phyloP scores from a whole-genome alignment of 2,888 invertebrate genomes.

The Halictus quadricinctus region DNA sequence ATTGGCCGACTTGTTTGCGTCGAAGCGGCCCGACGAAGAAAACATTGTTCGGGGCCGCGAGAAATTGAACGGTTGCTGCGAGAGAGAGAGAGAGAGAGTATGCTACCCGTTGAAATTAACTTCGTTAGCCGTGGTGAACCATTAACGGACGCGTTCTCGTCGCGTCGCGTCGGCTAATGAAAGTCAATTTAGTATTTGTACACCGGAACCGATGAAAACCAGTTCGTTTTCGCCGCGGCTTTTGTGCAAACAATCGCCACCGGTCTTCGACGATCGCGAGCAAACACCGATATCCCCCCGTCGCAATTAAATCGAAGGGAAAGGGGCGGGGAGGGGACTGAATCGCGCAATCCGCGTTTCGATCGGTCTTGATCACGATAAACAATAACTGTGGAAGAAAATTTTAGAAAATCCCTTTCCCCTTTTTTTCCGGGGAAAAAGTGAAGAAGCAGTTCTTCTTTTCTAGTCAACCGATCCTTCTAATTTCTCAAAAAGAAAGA shows the following conservation, averaged over 20 bases:
- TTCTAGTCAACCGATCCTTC: too few species aligned
- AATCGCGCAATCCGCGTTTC: too few species aligned
- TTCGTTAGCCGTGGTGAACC: slow-evolving; percentile 23
- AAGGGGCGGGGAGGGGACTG: neutral
- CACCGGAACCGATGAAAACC: neutral
- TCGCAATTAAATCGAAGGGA: neutral
- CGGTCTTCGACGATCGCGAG: neutral
- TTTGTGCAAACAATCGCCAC: neutral
- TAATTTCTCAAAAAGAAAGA: too few species aligned
- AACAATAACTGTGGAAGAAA: too few species aligned
- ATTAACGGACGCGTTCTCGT: slow-evolving; percentile 17
- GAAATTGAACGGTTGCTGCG: neutral
- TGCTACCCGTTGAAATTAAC: slow-evolving; percentile 18
- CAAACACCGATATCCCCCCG: neutral
- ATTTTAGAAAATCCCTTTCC: too few species aligned
- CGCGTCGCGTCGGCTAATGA: slow-evolving; percentile 1
- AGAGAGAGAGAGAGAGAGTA: neutral
- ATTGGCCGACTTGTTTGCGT: neutral
- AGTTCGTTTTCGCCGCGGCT: neutral
- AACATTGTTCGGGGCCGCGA: neutral
- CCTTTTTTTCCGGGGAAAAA: too few species aligned
- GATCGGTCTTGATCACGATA: too few species aligned
- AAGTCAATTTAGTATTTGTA: slow-evolving; percentile 18
- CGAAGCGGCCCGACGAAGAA: neutral
- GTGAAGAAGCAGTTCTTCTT: too few species aligned